Conservation (phyloP, 2,797 vertebrate species). For the Oryzias sinensis region DNA sequence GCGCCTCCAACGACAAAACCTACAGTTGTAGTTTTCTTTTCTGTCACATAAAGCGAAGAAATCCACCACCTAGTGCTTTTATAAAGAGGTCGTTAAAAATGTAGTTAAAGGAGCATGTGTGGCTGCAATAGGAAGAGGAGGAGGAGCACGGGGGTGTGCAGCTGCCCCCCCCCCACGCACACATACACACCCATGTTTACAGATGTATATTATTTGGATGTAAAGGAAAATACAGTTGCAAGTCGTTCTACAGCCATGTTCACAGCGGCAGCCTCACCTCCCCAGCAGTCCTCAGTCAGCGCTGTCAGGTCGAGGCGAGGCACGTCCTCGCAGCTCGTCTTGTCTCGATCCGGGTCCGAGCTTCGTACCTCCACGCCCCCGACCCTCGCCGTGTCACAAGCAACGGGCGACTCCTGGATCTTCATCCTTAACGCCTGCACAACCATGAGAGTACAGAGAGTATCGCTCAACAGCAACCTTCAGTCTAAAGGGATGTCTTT, state of each 20-base stretch:
- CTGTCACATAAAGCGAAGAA: constrained; percentile 8
- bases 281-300: constrained; percentile 87
- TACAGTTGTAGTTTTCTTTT: no score
- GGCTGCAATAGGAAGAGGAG: constrained; percentile 34
- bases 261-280: constrained; percentile 83
- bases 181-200: constrained; percentile 49
- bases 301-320: constrained; percentile 87
- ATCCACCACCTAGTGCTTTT: constrained; percentile 6
- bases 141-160: constrained; percentile 60
- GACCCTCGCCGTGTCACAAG: constrained; percentile 76
- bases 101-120: constrained; percentile 25
- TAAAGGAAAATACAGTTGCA: not conserved
- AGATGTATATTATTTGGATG: not conserved
- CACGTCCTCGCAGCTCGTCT: constrained; percentile 81
- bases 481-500: constrained; percentile 69
- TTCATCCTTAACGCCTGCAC: constrained; percentile 89
- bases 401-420: constrained; percentile 89
- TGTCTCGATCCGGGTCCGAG: constrained; percentile 75
- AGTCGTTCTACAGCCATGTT: not conserved
- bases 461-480: constrained; percentile 51
- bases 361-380: constrained; percentile 63
- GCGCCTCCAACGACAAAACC: no score
- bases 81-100: constrained; percentile 39
- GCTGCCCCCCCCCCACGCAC: constrained; percentile 62
- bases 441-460: constrained; percentile 64